Base-by-base conservation (phyloP, 37 sponge, comb jelly and placozoan species). In the Lycopodina hypogea region DNA sequence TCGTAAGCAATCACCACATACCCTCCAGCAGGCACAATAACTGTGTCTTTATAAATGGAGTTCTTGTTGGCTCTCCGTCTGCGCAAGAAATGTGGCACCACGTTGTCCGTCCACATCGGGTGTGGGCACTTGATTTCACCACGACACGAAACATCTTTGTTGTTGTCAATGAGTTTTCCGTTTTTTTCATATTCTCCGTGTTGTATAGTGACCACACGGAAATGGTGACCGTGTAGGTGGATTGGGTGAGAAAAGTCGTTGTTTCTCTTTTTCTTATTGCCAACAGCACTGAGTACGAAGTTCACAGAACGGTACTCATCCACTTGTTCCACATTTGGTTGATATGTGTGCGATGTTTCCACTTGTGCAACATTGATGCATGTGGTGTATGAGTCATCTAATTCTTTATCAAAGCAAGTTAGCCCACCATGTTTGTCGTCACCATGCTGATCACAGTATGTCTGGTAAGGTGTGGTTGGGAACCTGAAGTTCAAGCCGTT, bases 11-110 rank as follows among this genome's bases (percentile, higher is more conserved):
- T 76, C 23, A 92, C 93, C 4, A 79, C 83, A 63, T 90, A 93
- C 3, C 96, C 96, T 42, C 93, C 96, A 35, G 83, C 89, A 52
- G 96, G 96, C 0, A 96, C 78, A 2, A 90, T 79, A 14, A 93
- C 86, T 12, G 93, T 96, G 70, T 96, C 93, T 62, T 96, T 96
- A 33, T 56, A 76, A 24, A 84, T 70, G 2, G 82, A 57, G n/a
- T 52, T 65, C 3, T 60, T 60, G 19, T 14, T 18, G 29, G 64
- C 35, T 24, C 53, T 72, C 26, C 12, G 0, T 76, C 21, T 33
- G 62, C 60, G 37, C 57, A 23, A 34, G 68, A 59, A 34, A 39
- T 24, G 34, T 11, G 71, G 80, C 55, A 6, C 17, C 38, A 23
- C 60, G 28, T 53, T 52, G 58, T 58, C 76, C 23, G 56, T 40